Evolutionary conservation across 2,113 vertebrate genomes (phyloP), one percentile per base, ranked within the genome.

Genomic region (Ptychochromis oligacanthus): DNA sequence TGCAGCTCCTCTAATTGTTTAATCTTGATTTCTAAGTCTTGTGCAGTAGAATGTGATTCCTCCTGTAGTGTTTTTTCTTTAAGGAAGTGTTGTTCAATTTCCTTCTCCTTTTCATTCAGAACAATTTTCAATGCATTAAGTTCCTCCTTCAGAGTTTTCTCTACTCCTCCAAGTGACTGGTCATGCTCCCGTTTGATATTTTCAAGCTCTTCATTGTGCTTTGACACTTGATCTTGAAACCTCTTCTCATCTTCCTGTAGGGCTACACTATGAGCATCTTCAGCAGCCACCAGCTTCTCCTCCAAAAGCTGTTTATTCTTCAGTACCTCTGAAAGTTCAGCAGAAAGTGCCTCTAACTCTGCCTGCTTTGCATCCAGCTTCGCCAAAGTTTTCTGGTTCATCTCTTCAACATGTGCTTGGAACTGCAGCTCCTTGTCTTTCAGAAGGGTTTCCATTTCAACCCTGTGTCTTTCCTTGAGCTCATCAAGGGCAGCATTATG

Each of bases 381-480:
- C 94, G 97, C 97, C 49, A 98, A 91, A 0, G 94, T 97, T 88
- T 97, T 99, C 88, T 96, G 95, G 91, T 98, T 99, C 96, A 99
- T 98, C 65, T 98, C 97, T 92, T 97, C 94, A 82, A 99, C 95
- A 57, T 98, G 97, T 26, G 94, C 91, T 91, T 93, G 96, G 86
- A 99, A 97, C 85, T 96, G 90, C 8, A 79, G 22, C 89, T 99
- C 97, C 89, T 96, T 99, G 56, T 98, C 96, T 93, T 97, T 97
- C 79, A 97, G 31, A 62, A 97, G 72, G 1, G 18, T 79, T 78
- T 96, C 95, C 56, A 95, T 90, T 83, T 98, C 96, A 84, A 87
- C 67, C 75, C 95, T 89, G 40, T 95, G 93, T 82, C 96, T 96
- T 85, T 96, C 93, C 90, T 93, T 92, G 14, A 98, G 91, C 67